Percentiles rank a stretch among this genome's conserved stretches.
Evolutionary conservation across 30 jellyfish, hydroid and myxozoan species (phyloP).

Genomic region (Chrysaora quinquecirrha): DNA sequence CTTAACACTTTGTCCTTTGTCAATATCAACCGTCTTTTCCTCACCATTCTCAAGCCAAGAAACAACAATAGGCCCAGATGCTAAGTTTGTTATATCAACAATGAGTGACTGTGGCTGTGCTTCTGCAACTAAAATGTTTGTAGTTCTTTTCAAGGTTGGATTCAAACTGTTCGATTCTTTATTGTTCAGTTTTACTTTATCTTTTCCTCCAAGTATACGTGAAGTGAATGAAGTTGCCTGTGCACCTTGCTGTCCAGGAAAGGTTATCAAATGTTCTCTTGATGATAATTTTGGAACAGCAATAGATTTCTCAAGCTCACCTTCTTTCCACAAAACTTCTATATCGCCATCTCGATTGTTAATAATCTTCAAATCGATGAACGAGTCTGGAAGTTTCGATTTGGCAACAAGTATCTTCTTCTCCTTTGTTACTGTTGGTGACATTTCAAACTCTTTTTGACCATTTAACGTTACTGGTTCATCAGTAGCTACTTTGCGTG

Average conservation of each 20-base stretch:
- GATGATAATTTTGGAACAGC: conserved; percentile 9
- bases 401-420: background rate
- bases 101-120: background rate
- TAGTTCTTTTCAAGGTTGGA: background rate
- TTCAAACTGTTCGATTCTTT: background rate
- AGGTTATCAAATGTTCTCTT: background rate
- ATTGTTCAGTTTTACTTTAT: conserved; percentile 25
- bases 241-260: conserved; percentile 20
- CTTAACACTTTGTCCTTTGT: background rate
- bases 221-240: too few relatives aligned
- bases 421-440: conserved; percentile 21
- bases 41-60: conserved; percentile 16
- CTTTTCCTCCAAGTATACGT: conserved; percentile 11
- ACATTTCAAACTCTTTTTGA: background rate
- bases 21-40: background rate
- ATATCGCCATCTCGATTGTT: conserved; percentile 38
- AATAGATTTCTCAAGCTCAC: conserved; percentile 22
- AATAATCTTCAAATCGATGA: background rate
- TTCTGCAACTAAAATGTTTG: conserved; percentile 8
- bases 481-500: conserved; percentile 2
- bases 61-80: conserved; percentile 33
- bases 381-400: conserved; percentile 24
- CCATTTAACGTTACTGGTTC: conserved; percentile 60
- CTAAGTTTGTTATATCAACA: conserved; percentile 15
- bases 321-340: conserved; percentile 50